Percentiles rank a stretch among this genome's conserved stretches.
Evolutionary conservation across 2,888 invertebrate species (phyloP).

Genomic region (Oxycera nigricornis): DNA sequence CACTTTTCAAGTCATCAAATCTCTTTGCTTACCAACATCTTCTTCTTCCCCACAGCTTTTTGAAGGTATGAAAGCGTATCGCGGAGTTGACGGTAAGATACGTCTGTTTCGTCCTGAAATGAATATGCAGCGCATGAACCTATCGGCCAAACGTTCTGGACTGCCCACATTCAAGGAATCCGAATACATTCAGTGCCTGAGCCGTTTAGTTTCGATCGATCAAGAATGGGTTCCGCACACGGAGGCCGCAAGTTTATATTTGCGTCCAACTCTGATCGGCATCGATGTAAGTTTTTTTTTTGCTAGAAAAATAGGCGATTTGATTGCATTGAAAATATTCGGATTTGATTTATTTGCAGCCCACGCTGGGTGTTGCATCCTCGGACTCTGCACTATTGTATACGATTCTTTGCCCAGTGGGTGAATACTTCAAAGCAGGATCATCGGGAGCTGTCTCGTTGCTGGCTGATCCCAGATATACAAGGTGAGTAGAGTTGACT

Average conservation of each 20-base stretch:
- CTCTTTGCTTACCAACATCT: too few species aligned
- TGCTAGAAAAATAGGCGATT: constrained; percentile 36
- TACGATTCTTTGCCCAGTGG: constrained; percentile 91
- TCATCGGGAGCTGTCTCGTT: constrained; percentile 77
- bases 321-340: too few species aligned
- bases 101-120: constrained; percentile 93
- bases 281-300: constrained; percentile 80
- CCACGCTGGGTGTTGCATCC: constrained; percentile 88
- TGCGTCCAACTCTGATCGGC: constrained; percentile 95
- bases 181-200: constrained; percentile 85
- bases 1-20: too few species aligned
- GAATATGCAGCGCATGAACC: constrained; percentile 93
- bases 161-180: constrained; percentile 88
- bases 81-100: constrained; percentile 90
- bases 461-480: constrained; percentile 89
- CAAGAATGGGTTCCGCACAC: constrained; percentile 98
- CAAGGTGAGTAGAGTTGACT: too few species aligned
- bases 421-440: constrained; percentile 84
- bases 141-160: constrained; percentile 82
- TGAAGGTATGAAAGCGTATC: constrained; percentile 97
- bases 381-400: constrained; percentile 90
- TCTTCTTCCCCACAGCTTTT: constrained; percentile 73
- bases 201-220: constrained; percentile 86
- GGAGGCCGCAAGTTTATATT: constrained; percentile 88
- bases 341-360: constrained; percentile 65